Conservation (phyloP, 1,140 invertebrate species). For the Pectinophora gossypiella region DNA sequence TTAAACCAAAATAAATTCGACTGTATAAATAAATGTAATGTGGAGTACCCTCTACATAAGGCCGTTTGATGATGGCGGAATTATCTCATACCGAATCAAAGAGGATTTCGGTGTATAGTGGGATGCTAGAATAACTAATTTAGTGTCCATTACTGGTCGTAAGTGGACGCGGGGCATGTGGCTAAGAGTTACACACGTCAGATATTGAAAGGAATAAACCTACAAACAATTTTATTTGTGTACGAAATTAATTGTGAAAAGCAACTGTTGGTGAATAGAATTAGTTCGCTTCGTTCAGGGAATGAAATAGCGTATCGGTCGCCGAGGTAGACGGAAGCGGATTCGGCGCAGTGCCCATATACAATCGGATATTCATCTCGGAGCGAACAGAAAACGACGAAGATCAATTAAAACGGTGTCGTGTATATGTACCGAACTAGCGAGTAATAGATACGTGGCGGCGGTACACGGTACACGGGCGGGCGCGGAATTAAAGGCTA, state of each 20-base stretch:
- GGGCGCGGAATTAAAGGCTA: slow-evolving; percentile 63
- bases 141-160: neutral
- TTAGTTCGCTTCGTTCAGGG: neutral
- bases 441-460: neutral
- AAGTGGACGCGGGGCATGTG: neutral
- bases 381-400: slow-evolving; percentile 42
- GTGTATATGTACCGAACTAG: slow-evolving; percentile 15
- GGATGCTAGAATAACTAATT: neutral
- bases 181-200: neutral
- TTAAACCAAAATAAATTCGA: too few species aligned
- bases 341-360: neutral
- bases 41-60: too few species aligned
- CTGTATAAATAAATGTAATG: too few species aligned
- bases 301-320: neutral
- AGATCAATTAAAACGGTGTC: slow-evolving; percentile 59
- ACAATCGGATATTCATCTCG: slow-evolving; percentile 15
- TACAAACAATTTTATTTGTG: too few species aligned
- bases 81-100: neutral
- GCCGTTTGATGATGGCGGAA: neutral
- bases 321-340: neutral
- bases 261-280: neutral
- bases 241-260: too few species aligned
- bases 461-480: slow-evolving; percentile 14
- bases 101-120: neutral
- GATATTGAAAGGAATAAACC: neutral